Percentiles rank a stretch among this genome's conserved stretches.
phyloP scores from a whole-genome alignment of 1,140 invertebrate genomes.

The Euschistus heros region DNA sequence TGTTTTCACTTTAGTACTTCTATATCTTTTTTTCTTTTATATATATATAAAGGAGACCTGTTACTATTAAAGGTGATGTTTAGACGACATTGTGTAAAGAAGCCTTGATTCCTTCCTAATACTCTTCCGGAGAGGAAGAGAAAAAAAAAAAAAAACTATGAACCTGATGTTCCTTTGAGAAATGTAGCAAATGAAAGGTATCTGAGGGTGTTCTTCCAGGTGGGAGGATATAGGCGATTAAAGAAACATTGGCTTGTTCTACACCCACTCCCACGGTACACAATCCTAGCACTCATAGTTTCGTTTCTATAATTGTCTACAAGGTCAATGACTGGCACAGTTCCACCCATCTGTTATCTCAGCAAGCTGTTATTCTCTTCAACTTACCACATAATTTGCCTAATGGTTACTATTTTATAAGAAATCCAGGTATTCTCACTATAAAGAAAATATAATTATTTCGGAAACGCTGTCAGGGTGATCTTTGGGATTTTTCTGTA shows the following conservation, averaged over 20 bases:
- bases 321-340: too few relatives aligned
- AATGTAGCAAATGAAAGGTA: not conserved
- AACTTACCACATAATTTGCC: too few relatives aligned
- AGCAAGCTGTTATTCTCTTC: too few relatives aligned
- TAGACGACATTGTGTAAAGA: slow-evolving; percentile 5
- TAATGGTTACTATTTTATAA: too few relatives aligned
- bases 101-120: not conserved
- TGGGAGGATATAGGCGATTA: slow-evolving; percentile 7
- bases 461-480: too few relatives aligned
- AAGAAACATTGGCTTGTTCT: not conserved
- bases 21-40: not conserved
- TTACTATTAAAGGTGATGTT: not conserved
- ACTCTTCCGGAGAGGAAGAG: not conserved
- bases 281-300: too few relatives aligned
- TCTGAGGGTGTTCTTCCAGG: not conserved
- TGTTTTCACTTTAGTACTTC: slow-evolving; percentile 5
- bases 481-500: too few relatives aligned
- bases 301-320: too few relatives aligned
- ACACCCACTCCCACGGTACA: not conserved
- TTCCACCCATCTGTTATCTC: too few relatives aligned
- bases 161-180: not conserved
- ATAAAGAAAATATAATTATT: too few relatives aligned
- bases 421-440: too few relatives aligned
- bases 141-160: not conserved
- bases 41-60: not conserved